Evolutionary conservation across 2,888 invertebrate genomes (phyloP).

Genomic region (Nipponacmea schrenckii): DNA sequence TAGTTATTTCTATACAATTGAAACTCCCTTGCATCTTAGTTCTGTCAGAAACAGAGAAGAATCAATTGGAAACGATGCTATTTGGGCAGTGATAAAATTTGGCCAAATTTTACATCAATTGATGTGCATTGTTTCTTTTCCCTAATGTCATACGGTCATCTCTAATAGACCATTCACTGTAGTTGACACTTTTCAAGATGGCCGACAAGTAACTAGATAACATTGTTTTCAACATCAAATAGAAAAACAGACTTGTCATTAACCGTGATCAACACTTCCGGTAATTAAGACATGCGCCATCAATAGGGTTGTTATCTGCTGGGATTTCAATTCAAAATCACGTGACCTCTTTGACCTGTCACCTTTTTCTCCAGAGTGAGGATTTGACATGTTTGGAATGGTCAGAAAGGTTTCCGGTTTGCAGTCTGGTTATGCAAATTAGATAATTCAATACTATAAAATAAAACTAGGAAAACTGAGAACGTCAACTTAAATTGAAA

Average conservation of each 20-base stretch:
- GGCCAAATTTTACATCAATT: too few species aligned
- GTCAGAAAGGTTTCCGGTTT: too few species aligned
- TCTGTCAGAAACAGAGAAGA: too few species aligned
- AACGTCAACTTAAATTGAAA: too few species aligned
- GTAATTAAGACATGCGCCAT: slow-evolving; percentile 5
- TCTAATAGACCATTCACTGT: neutral
- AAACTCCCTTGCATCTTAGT: too few species aligned
- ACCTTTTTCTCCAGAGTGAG: neutral
- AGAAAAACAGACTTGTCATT: neutral
- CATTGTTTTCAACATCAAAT: neutral
- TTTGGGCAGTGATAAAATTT: too few species aligned
- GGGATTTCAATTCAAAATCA: neutral
- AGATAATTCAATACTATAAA: too few species aligned
- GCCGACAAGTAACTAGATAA: neutral
- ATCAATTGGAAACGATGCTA: too few species aligned
- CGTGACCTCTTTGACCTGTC: neutral
- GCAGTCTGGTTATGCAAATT: too few species aligned
- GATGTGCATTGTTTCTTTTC: neutral
- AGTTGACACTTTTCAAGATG: neutral
- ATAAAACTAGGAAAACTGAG: too few species aligned
- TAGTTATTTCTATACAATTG: too few species aligned
- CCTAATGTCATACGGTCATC: neutral
- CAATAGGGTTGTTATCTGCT: neutral
- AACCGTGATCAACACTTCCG: neutral
- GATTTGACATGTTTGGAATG: too few species aligned